Evolutionary conservation across 2,888 invertebrate species (phyloP).

Genomic region (Tinea trinotella): DNA sequence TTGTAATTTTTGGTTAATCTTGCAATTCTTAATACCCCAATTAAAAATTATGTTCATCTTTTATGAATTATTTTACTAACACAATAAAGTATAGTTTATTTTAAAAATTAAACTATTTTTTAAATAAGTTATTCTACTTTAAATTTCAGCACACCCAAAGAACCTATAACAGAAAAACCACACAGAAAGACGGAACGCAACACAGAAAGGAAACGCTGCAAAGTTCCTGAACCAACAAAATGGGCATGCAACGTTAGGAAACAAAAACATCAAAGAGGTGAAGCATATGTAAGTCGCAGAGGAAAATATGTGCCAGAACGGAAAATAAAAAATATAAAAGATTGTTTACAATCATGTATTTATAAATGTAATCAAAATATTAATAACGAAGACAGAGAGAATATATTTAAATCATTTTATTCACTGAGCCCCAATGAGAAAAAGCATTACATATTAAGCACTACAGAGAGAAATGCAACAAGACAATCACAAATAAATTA

Average conservation of each 20-base stretch:
- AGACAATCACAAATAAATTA: constrained; percentile 31
- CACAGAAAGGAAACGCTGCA: constrained; percentile 33
- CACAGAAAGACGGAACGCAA: too few relatives aligned
- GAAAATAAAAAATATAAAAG: constrained; percentile 47
- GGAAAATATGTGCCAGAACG: constrained; percentile 57
- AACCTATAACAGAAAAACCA: too few relatives aligned
- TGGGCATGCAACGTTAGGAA: constrained; percentile 62
- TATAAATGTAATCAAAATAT: constrained; percentile 56
- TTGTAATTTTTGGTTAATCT: too few relatives aligned
- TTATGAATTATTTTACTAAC: too few relatives aligned
- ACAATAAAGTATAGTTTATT: too few relatives aligned
- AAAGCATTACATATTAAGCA: constrained; percentile 55
- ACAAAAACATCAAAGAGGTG: constrained; percentile 54
- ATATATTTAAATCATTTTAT: constrained; percentile 60
- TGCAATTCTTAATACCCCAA: too few relatives aligned
- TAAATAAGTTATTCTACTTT: too few relatives aligned
- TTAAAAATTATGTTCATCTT: too few relatives aligned
- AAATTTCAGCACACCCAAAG: too few relatives aligned
- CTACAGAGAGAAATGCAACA: constrained; percentile 49
- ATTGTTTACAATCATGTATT: constrained; percentile 53
- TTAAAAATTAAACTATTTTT: too few relatives aligned
- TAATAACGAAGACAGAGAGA: constrained; percentile 46
- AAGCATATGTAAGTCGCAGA: constrained; percentile 53
- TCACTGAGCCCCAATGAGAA: constrained; percentile 56
- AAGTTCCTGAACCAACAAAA: constrained; percentile 44